Base-by-base conservation (phyloP, 2,888 invertebrate genomes). In the Meandrusa payeni region DNA sequence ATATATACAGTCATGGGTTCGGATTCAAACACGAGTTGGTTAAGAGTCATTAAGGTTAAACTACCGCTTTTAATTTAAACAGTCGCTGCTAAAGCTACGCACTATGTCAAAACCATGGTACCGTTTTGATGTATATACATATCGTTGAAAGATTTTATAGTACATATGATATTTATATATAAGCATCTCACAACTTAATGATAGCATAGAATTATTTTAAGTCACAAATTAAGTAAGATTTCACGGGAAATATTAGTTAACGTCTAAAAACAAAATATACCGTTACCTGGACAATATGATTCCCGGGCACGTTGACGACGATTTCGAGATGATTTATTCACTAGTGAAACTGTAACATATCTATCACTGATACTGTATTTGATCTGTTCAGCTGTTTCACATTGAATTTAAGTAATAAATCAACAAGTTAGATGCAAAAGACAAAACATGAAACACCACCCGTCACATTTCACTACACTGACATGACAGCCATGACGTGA, bases 201-300 rank as follows among this genome's bases (percentile, higher is more conserved):
- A 13, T 9, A 3, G n/a, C 5, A 13, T 13, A 5, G 6, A 13
- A 26, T 11, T 2, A 20, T 24, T 26, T 13, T 19, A 37, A 5
- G 24, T 38, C 20, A 20, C 6, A 57, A 63, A 55, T 61, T 61
- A 55, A 56, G 52, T 22, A 54, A 57, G 48, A 62, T 57, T 57
- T 43, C 24, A 59, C 43, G 52, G 61, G 64, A 64, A 57, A 36
- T 39, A 11, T 10, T 24, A 64, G 72, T 70, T 74, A 67, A 83
- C 82, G 83, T 83, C 69, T 82, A 79, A 75, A 78, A 76, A 75
- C 72, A 78, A 74, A 80, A 64, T 67, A 61, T 86, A 82, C 86
- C 86, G 86, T 86, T 86, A 86, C 85, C 86, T 86, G 75, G 67
- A 64, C 62, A 66, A 66, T 70, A 57, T 61, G 69, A 61, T 65